Conservation (phyloP, 2,888 invertebrate genomes). For the Pecten maximus region DNA sequence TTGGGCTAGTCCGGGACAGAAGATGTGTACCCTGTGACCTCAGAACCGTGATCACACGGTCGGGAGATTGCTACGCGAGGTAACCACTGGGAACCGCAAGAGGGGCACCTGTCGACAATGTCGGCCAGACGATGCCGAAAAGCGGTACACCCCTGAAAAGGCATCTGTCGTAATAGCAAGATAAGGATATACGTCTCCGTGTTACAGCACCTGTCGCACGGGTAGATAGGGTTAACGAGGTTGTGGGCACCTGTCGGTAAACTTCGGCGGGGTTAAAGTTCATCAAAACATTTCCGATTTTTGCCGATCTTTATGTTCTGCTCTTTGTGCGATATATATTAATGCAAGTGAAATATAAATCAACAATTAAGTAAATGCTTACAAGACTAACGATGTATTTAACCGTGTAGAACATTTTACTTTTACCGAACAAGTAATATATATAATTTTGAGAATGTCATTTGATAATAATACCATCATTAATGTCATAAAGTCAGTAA, state of each 20-base stretch:
- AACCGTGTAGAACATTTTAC: no score
- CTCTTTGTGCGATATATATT: no score
- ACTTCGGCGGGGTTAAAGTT: background rate
- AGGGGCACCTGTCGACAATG: conserved; percentile 15
- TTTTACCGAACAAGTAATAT: no score
- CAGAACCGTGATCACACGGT: background rate
- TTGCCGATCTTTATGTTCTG: background rate
- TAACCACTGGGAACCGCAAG: conserved; percentile 19
- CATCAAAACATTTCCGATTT: background rate
- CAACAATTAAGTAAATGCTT: no score
- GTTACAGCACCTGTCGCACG: background rate
- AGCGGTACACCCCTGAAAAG: background rate
- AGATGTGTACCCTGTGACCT: conserved; percentile 14
- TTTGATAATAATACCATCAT: no score
- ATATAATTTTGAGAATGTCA: no score
- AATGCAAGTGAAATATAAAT: no score
- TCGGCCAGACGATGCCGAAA: background rate
- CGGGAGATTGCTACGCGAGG: background rate
- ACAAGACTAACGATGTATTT: no score
- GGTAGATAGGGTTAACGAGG: background rate
- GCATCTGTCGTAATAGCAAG: conserved; percentile 30
- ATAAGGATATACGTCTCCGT: background rate
- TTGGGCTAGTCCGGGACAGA: conserved; percentile 14
- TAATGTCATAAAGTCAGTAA: no score
- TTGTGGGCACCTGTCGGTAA: conserved; percentile 5